phyloP scores from a whole-genome alignment of 2,888 invertebrate species.

The Stomorhina lunata region DNA sequence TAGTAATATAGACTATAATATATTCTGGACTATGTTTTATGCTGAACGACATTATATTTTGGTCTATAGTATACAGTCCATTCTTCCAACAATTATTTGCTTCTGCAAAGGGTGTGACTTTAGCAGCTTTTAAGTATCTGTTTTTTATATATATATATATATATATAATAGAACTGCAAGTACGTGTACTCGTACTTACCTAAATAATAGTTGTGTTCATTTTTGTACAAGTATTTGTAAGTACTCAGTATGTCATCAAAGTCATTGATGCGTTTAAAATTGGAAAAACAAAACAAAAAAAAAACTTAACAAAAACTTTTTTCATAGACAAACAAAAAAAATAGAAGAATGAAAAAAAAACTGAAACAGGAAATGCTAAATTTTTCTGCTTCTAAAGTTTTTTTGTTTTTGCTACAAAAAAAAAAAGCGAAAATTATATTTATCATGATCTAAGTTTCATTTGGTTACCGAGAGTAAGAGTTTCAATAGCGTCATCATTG shows the following conservation, averaged over 20 bases:
- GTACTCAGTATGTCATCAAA: slow-evolving; percentile 49
- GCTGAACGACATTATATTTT: too few relatives aligned
- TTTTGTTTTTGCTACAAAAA: slow-evolving; percentile 3
- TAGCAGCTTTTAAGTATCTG: slow-evolving; percentile 33
- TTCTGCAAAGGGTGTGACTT: too few relatives aligned
- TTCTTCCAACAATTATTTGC: too few relatives aligned
- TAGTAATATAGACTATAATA: too few relatives aligned
- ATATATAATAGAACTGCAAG: not conserved
- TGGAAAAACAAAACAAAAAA: slow-evolving; percentile 1
- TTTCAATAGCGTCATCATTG: slow-evolving; percentile 50
- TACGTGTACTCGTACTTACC: not conserved
- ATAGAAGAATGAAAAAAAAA: slow-evolving; percentile 21
- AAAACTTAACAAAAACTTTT: slow-evolving; percentile 14
- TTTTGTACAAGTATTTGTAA: not conserved
- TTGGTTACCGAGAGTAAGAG: slow-evolving; percentile 23
- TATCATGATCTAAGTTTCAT: slow-evolving; percentile 59
- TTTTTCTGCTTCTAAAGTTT: slow-evolving; percentile 50
- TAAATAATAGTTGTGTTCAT: slow-evolving; percentile 19
- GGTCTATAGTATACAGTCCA: too few relatives aligned
- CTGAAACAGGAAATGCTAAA: slow-evolving; percentile 64
- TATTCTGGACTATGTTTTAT: too few relatives aligned
- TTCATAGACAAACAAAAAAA: slow-evolving; percentile 23
- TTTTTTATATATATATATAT: too few relatives aligned
- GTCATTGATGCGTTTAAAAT: slow-evolving; percentile 62
- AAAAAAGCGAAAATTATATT: too few relatives aligned